phyloP scores from a whole-genome alignment of 2,888 invertebrate species.

The Nemapogon koenigi region DNA sequence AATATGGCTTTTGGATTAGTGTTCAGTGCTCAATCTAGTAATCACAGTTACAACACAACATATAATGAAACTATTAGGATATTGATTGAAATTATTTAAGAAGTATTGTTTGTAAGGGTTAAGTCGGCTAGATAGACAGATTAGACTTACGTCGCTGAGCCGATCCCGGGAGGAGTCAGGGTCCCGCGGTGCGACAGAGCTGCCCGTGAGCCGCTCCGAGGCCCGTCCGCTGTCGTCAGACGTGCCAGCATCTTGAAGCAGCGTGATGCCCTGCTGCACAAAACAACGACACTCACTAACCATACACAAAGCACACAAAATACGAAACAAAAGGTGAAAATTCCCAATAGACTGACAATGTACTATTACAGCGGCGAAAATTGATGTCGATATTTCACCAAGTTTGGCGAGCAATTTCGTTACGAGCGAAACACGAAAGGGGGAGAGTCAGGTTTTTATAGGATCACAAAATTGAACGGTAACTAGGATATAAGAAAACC shows the following conservation, averaged over 20 bases:
- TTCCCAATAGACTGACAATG: conserved; percentile 19
- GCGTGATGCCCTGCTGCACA: conserved; percentile 68
- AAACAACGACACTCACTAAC: not conserved
- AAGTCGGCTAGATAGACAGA: too few species aligned
- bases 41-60: too few species aligned
- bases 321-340: conserved; percentile 16
- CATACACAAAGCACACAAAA: not conserved
- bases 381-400: conserved; percentile 33
- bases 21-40: too few species aligned
- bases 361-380: conserved; percentile 24
- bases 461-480: conserved; percentile 53
- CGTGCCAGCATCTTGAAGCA: conserved; percentile 80
- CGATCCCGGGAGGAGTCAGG: conserved; percentile 84
- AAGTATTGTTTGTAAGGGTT: too few species aligned
- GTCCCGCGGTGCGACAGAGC: conserved; percentile 77
- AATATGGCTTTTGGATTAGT: too few species aligned
- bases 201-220: conserved; percentile 80
- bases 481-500: conserved; percentile 56
- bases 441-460: conserved; percentile 39
- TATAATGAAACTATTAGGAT: too few species aligned
- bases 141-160: conserved; percentile 80
- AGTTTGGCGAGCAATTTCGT: conserved; percentile 29
- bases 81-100: too few species aligned
- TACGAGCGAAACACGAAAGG: conserved; percentile 25
- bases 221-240: conserved; percentile 86